Percentiles rank a stretch among this genome's conserved stretches.
These are phyloP conservation scores for Phasia obesa DNA, from an alignment of 2,888 invertebrate genomes.

Conservation along the genomic window DNA sequence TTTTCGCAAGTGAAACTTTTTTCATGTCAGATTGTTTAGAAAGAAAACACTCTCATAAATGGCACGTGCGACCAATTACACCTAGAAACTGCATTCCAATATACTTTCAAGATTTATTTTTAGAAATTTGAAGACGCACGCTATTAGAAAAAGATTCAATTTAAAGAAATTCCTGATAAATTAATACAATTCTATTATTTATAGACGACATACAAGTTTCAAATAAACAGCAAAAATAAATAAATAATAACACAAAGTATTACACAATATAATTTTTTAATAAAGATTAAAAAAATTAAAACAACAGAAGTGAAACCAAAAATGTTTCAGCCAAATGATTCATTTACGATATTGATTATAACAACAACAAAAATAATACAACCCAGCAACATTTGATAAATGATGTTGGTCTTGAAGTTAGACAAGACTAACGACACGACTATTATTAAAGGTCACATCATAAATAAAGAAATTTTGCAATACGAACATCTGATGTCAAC, in stretches of 20 bases:
- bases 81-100: no score
- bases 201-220: conserved; percentile 22
- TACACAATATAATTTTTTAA: no score
- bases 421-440: no score
- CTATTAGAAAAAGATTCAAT: conserved; percentile 22
- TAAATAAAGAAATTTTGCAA: no score
- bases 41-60: no score
- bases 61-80: no score
- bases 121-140: neutral
- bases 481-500: no score
- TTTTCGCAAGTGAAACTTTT: no score
- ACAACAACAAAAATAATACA: neutral
- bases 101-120: neutral
- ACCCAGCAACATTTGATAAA: neutral
- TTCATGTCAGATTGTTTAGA: no score
- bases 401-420: neutral
- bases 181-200: conserved; percentile 32
- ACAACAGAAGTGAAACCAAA: neutral
- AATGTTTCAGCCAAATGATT: neutral
- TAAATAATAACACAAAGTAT: neutral
- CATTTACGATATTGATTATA: neutral
- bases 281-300: neutral
- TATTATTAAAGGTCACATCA: no score
- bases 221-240: conserved; percentile 29
- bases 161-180: conserved; percentile 15